Conservation (phyloP, 2,797 vertebrate genomes). For the Crocidura indochinensis region DNA sequence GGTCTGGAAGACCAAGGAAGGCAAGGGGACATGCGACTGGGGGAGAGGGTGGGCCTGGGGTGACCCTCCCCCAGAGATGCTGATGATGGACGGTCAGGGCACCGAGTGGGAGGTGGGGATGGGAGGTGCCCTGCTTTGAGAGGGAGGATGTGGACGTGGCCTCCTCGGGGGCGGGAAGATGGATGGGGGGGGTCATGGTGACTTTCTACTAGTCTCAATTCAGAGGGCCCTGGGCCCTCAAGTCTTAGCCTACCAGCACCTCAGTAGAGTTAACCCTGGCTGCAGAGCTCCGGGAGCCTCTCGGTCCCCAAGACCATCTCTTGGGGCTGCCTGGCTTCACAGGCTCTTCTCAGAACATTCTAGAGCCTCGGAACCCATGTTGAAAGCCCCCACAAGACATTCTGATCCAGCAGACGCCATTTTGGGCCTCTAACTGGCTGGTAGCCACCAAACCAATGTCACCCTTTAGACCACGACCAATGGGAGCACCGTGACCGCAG, state of each 20-base stretch:
- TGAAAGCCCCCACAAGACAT: slow-evolving; percentile 43
- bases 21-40: not conserved
- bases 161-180: slow-evolving; percentile 4
- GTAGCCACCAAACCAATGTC: slow-evolving; percentile 53
- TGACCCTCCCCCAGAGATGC: slow-evolving; percentile 81
- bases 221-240: slow-evolving; percentile 56
- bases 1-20: slow-evolving; percentile 83
- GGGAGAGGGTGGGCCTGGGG: slow-evolving; percentile 72
- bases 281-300: slow-evolving; percentile 5
- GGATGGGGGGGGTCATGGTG: not conserved
- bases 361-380: slow-evolving; percentile 49
- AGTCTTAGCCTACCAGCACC: slow-evolving; percentile 30
- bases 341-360: not conserved
- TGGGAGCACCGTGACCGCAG: not conserved
- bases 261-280: slow-evolving; percentile 52
- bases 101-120: not conserved
- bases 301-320: not conserved
- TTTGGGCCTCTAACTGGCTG: slow-evolving; percentile 18
- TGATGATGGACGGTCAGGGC: slow-evolving; percentile 84
- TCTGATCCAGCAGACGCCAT: slow-evolving; percentile 19
- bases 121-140: slow-evolving; percentile 76
- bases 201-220: slow-evolving; percentile 71
- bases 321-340: slow-evolving; percentile 45
- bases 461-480: not conserved
- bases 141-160: slow-evolving; percentile 63